Evolutionary conservation across 1,140 invertebrate species (phyloP).

Genomic region (Brachionus asplanchnoidis): DNA sequence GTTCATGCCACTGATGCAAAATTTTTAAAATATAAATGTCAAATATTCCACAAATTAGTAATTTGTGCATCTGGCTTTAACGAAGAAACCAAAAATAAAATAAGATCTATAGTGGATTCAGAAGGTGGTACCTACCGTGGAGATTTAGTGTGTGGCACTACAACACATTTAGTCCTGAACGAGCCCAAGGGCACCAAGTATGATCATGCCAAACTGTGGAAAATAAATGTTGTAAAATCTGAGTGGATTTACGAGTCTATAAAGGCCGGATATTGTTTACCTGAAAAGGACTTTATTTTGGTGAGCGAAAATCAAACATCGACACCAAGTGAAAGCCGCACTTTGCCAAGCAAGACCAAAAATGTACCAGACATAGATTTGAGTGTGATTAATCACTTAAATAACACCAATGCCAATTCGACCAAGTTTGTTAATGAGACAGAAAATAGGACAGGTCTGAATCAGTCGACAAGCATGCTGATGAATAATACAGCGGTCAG

Average conservation of each 20-base stretch:
- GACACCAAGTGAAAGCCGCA: background rate
- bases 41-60: constrained; percentile 72
- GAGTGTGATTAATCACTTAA: constrained; percentile 21
- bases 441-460: background rate
- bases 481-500: background rate
- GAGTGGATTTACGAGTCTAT: constrained; percentile 75
- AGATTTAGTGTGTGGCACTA: constrained; percentile 59
- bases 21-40: constrained; percentile 67
- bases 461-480: background rate
- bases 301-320: constrained; percentile 44
- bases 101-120: constrained; percentile 66
- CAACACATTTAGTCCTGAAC: constrained; percentile 59
- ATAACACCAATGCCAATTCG: background rate
- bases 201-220: constrained; percentile 69
- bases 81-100: constrained; percentile 64
- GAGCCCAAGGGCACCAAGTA: constrained; percentile 68
- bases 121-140: constrained; percentile 58
- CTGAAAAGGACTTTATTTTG: constrained; percentile 65
- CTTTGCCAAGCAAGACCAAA: background rate
- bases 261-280: constrained; percentile 67
- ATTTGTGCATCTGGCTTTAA: constrained; percentile 73
- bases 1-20: constrained; percentile 63
- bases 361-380: constrained; percentile 24
- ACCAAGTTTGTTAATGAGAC: constrained; percentile 37
- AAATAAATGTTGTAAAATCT: constrained; percentile 67